Conservation (phyloP, 92 coral and sea anemone genomes). For the Zoanthus gigantus region DNA sequence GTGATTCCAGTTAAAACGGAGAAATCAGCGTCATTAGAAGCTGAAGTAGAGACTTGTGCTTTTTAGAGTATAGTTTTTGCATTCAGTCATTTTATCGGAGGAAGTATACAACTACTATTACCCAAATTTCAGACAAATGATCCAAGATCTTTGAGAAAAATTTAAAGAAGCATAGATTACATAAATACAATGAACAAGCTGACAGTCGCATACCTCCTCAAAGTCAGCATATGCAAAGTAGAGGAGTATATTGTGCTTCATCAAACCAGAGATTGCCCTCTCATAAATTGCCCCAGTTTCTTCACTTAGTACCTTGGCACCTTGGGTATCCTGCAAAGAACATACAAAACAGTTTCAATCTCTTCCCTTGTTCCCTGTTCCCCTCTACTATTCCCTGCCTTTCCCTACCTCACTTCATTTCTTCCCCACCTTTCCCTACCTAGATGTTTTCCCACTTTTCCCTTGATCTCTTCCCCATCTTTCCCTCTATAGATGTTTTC, state of each 20-base stretch:
- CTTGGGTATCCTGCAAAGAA: conserved; percentile 83
- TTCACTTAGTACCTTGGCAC: conserved; percentile 88
- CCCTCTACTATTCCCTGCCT: not conserved
- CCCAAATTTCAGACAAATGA: no score
- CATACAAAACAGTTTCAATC: not conserved
- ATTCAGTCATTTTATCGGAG: no score
- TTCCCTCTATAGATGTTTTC: not conserved
- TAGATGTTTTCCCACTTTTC: not conserved
- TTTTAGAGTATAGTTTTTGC: no score
- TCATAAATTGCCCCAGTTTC: conserved; percentile 90
- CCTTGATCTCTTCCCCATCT: not conserved
- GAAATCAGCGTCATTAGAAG: no score
- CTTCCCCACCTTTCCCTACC: not conserved
- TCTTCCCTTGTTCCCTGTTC: no score
- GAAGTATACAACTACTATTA: no score
- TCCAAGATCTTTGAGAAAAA: not conserved
- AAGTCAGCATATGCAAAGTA: conserved; percentile 98
- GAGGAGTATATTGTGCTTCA: conserved; percentile 85
- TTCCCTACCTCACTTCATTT: not conserved
- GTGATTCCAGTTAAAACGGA: no score
- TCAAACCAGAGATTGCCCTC: conserved; percentile 81
- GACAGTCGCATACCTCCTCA: conserved; percentile 80
- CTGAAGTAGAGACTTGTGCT: no score
- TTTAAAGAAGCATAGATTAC: not conserved
- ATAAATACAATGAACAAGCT: not conserved